Conservation (phyloP, 2,113 vertebrate species). For the Odocoileus virginianus region DNA sequence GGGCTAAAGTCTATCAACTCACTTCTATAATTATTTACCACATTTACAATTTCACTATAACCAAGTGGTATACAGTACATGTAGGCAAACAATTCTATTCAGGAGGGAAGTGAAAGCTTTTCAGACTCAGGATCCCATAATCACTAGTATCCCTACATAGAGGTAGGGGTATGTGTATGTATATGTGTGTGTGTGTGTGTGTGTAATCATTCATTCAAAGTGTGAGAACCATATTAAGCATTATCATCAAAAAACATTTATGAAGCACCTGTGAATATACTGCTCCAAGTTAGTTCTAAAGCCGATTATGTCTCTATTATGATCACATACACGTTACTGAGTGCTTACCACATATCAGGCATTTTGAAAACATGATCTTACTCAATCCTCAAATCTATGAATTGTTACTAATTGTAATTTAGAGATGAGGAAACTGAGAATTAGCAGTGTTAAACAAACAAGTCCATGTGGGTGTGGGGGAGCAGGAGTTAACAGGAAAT, state of each 20-base stretch:
- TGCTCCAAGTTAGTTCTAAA: not conserved
- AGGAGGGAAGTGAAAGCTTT: not conserved
- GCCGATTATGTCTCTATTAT: not conserved
- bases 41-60: not conserved
- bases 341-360: not conserved
- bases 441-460: not conserved
- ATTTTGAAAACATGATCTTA: not conserved
- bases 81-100: not conserved
- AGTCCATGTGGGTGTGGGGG: not conserved
- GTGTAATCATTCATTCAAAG: not conserved
- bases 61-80: not conserved
- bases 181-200: not conserved
- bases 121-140: not conserved
- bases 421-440: not conserved
- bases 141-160: not conserved
- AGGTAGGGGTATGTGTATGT: too few relatives aligned
- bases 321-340: not conserved
- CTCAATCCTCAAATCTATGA: not conserved
- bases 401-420: not conserved
- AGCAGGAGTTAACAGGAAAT: not conserved
- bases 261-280: not conserved
- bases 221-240: not conserved
- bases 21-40: not conserved
- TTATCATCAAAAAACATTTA: not conserved
- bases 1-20: not conserved